Percentiles rank a stretch among this genome's conserved stretches.
phyloP scores from a whole-genome alignment of 2,797 vertebrate species.

The Acridotheres tristis region DNA sequence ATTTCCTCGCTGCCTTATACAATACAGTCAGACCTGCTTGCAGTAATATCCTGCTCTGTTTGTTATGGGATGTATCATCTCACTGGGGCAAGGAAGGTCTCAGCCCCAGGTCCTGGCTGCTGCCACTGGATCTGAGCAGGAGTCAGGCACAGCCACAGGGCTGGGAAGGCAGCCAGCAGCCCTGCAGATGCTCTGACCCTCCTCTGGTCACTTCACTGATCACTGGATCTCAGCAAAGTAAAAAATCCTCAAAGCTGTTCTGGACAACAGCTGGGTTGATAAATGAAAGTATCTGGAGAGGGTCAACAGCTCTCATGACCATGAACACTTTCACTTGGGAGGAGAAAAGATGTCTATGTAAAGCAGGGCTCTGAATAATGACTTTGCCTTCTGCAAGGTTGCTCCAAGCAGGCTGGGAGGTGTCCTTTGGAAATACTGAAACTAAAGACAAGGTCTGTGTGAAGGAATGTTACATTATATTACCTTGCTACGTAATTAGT shows the following conservation, averaged over 20 bases:
- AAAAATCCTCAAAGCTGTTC: background rate
- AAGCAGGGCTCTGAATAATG: background rate
- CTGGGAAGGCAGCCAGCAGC: background rate
- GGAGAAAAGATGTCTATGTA: background rate
- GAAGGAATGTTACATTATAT: background rate
- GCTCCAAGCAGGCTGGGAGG: background rate
- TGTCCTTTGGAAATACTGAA: background rate
- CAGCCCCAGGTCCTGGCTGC: background rate
- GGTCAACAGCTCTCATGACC: background rate
- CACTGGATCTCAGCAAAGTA: background rate
- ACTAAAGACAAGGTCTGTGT: background rate
- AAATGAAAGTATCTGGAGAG: background rate
- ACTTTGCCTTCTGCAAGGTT: background rate
- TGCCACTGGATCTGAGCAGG: background rate
- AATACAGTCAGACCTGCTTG: background rate
- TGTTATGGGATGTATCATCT: background rate
- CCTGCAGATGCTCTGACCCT: background rate
- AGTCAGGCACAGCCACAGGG: background rate
- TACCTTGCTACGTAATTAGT: rapidly evolving
- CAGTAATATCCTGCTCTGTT: background rate
- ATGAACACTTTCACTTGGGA: background rate
- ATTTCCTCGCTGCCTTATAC: background rate
- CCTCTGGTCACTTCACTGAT: background rate
- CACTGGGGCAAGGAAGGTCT: background rate
- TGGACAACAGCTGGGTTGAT: background rate